Conservation (phyloP, 2,797 vertebrate species). For the Cygnus olor region DNA sequence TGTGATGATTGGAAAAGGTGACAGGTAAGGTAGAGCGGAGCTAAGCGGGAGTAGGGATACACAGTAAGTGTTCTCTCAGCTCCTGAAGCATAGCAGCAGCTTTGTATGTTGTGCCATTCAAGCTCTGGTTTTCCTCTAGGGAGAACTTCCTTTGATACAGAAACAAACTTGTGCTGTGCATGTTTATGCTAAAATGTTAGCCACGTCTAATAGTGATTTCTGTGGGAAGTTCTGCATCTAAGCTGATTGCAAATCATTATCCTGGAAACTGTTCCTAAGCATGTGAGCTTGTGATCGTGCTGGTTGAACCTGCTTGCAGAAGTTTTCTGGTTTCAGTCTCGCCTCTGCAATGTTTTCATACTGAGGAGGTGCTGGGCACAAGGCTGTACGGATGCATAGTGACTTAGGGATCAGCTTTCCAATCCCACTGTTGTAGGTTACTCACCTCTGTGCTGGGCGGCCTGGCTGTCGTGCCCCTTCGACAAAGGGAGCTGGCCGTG, state of each 20-base stretch:
- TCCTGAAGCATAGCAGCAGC: neutral
- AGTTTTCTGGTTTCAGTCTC: neutral
- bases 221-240: neutral
- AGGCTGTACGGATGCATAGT: neutral
- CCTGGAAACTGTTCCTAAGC: neutral
- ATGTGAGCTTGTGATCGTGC: neutral
- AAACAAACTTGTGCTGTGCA: neutral
- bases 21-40: neutral
- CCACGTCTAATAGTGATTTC: neutral
- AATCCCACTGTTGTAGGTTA: neutral
- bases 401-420: neutral
- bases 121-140: neutral
- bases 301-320: neutral
- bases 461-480: neutral
- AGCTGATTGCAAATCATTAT: neutral
- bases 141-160: neutral
- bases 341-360: neutral
- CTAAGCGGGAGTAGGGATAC: neutral
- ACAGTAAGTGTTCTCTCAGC: neutral
- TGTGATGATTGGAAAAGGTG: rapidly evolving
- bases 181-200: neutral
- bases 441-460: neutral
- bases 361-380: neutral
- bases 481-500: neutral
- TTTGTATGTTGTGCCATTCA: neutral